Base-by-base conservation (phyloP, 1,140 invertebrate species). In the Akabosia matsudoensis region DNA sequence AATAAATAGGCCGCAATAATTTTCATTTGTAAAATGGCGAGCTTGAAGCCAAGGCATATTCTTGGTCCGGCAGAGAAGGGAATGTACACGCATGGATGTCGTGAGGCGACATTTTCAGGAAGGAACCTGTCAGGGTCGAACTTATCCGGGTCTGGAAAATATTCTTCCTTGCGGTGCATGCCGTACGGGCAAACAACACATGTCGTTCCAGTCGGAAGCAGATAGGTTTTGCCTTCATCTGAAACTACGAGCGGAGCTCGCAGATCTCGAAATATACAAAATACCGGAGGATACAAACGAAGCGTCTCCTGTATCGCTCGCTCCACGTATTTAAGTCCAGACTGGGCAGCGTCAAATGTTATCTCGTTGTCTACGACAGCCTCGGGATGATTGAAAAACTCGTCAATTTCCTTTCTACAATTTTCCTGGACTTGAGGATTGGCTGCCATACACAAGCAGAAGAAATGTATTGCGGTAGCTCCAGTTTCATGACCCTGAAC, bases 51-150 rank as follows among this genome's bases (percentile, higher is more conserved):
- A 30, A 95, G 92, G 85, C 93, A 95, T 79, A 92, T 93, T 78
- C 93, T 88, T 0, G 91, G 91, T 64, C 93, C 93, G 74, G 93
- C 93, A 1, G 92, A 93, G 86, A 96, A 96, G 0, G 94, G 94
- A 30, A 95, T 89, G 83, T 90, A 95, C 10, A 85, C 84, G 80
- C 86, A 90, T 3, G 85, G 86, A 83, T 87, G 88, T 51, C 88
- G 84, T 24, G 81, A 79, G 18, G 78, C 70, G 0, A 82, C 67
- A 34, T 88, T 88, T 70, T 89, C 88, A 0, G 88, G 86, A 16
- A 88, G 82, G 85, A 94, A 95, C 80, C 92, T 86, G 28, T 94
- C 92, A 0, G 93, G 93, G 82, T 90, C 86, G 82, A 93, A 95
- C 4, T 84, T 85, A 13, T 91, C 85, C 0, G 93, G 93, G 81